These are phyloP conservation scores for Apostichopus leukothele DNA, from an alignment of 53 echinoderm and acorn worm species.

Conservation along the genomic window DNA sequence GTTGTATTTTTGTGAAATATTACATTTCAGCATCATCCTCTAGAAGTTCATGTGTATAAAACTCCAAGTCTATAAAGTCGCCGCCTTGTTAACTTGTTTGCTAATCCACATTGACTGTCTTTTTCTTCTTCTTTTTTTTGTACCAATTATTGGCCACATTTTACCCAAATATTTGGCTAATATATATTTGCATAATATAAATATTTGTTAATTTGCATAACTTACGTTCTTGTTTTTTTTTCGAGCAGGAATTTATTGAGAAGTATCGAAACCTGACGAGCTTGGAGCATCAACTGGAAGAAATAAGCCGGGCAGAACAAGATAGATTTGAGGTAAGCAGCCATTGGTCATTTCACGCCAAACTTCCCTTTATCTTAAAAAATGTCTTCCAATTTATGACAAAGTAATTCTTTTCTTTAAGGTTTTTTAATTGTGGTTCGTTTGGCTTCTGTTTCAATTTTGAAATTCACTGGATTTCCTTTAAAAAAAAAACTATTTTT, in stretches of 20 bases:
- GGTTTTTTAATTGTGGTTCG: too few relatives aligned
- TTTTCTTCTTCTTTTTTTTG: neutral
- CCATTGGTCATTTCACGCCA: too few relatives aligned
- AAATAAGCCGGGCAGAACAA: conserved; percentile 88
- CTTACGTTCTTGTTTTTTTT: neutral
- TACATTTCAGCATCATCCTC: too few relatives aligned
- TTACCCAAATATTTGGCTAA: neutral
- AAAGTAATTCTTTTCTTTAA: too few relatives aligned
- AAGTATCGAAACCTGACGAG: conserved; percentile 87
- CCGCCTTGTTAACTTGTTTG: neutral
- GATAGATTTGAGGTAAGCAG: conserved; percentile 91
- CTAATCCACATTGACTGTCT: neutral
- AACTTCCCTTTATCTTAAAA: too few relatives aligned
- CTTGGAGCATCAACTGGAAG: conserved; percentile 90
- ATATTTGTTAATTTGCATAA: neutral
- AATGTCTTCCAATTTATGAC: too few relatives aligned
- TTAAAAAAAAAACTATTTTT: neutral
- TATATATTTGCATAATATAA: neutral
- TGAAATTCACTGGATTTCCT: too few relatives aligned
- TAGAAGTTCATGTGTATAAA: too few relatives aligned
- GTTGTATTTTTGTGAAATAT: too few relatives aligned
- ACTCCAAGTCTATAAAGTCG: too few relatives aligned
- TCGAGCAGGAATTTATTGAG: conserved; percentile 75
- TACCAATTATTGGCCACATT: neutral
- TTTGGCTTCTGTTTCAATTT: too few relatives aligned